Evolutionary conservation across 2,888 invertebrate genomes (phyloP).

Genomic region (Apotomis betuletana): DNA sequence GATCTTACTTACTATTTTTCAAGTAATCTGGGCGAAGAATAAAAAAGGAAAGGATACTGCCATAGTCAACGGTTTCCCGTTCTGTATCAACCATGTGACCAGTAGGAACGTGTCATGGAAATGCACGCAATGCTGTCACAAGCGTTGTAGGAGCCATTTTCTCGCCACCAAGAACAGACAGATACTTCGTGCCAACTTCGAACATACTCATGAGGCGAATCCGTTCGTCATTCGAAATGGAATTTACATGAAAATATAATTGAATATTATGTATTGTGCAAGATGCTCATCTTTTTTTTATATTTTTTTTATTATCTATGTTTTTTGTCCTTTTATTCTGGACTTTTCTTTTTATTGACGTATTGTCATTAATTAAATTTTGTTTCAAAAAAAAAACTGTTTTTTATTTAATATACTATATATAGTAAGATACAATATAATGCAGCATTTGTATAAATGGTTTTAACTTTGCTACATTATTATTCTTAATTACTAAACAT

Average conservation of each 20-base stretch:
- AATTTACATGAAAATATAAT: conserved; percentile 5
- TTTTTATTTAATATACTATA: too few relatives aligned
- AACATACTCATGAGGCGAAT: conserved; percentile 6
- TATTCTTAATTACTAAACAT: too few relatives aligned
- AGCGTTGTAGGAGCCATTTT: conserved; percentile 12
- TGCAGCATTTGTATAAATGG: too few relatives aligned
- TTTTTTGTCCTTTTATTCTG: too few relatives aligned
- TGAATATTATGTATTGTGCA: too few relatives aligned
- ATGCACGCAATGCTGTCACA: conserved; percentile 3
- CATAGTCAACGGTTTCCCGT: conserved; percentile 15
- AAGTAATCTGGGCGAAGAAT: conserved; percentile 11
- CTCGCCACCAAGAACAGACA: background rate
- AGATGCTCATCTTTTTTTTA: too few relatives aligned
- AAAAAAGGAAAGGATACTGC: conserved; percentile 13
- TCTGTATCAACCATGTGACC: background rate
- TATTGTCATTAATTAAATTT: too few relatives aligned
- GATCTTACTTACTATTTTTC: background rate
- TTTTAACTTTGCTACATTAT: too few relatives aligned
- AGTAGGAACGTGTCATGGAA: conserved; percentile 8
- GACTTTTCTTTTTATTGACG: too few relatives aligned
- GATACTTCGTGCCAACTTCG: conserved; percentile 1
- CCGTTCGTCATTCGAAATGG: conserved; percentile 6
- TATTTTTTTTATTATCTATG: too few relatives aligned
- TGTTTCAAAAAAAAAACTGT: too few relatives aligned
- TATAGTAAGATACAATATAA: too few relatives aligned